Base-by-base conservation (phyloP, 2,797 vertebrate species). In the Ptychadena robeensis region DNA sequence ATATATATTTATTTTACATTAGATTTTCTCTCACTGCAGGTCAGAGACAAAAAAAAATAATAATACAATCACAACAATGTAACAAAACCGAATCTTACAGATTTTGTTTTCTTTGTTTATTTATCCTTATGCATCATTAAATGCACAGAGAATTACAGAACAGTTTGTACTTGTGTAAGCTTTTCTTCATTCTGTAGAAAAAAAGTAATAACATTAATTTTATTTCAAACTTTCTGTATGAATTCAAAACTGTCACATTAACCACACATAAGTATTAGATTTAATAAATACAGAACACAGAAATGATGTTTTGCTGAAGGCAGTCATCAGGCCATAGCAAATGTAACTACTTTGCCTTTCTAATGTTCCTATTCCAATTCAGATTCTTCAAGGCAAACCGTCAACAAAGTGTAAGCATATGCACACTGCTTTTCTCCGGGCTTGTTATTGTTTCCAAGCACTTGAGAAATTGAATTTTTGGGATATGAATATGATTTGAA, bases 201-300 rank as follows among this genome's bases (percentile, higher is more conserved):
- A 92, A 93, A 94, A 94, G 91, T 91, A 94, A 94, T 94, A 94
- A 93, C 93, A 91, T 85, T 92, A 90, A 93, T 93, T 94, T 92
- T 87, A 88, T 92, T 92, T 88, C 86, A 93, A 92, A 92, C 90
- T 88, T 90, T 66, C 48, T 90, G 90, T 91, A 87, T 91, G 85
- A 88, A 89, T 87, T 90, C 86, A 32, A 82, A 88, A 87, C 91
- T 94, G 92, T 94, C 93, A 92, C 87, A 92, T 92, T 93, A 91
- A 90, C 91, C 88, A 86, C 72, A 86, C 88, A 89, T 91, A 92
- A 91, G 86, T 91, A 91, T 91, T 92, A 90, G 88, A 93, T 91
- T 92, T 94, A 93, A 93, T 93, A 91, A 92, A 90, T 90, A 87
- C 88, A 90, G 87, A 83, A 85, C 28, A 69, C 87, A 48, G 84